Evolutionary conservation across 2,888 invertebrate species (phyloP).

Genomic region (Vanessa cardui): DNA sequence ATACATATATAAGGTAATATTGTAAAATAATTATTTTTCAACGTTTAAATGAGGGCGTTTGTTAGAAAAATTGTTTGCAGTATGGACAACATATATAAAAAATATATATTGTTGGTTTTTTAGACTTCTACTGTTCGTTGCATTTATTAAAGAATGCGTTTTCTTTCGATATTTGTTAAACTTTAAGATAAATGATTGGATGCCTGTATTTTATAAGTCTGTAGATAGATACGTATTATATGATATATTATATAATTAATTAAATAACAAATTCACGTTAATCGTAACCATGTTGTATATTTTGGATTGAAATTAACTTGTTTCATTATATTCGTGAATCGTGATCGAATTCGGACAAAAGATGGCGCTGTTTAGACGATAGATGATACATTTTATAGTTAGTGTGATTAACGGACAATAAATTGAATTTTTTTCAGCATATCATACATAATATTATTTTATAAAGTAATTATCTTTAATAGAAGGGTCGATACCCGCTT

Average conservation of each 20-base stretch:
- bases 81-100: not conserved
- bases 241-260: slow-evolving; percentile 42
- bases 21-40: not conserved
- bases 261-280: slow-evolving; percentile 18
- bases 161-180: not conserved
- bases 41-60: not conserved
- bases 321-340: not conserved
- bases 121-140: slow-evolving; percentile 1
- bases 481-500: not conserved
- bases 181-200: slow-evolving; percentile 4
- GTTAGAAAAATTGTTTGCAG: not conserved
- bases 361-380: slow-evolving; percentile 14
- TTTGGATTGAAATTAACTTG: slow-evolving; percentile 15
- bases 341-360: slow-evolving; percentile 12
- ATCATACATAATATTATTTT: slow-evolving; percentile 10
- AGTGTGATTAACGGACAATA: slow-evolving; percentile 28
- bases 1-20: too few species aligned
- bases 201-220: slow-evolving; percentile 43
- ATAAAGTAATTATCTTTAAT: slow-evolving; percentile 1
- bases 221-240: slow-evolving; percentile 52
- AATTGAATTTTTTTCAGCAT: slow-evolving; percentile 14
- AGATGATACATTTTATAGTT: not conserved
- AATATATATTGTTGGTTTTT: not conserved
- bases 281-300: slow-evolving; percentile 15
- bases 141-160: slow-evolving; percentile 2